Evolutionary conservation across 2,797 vertebrate genomes (phyloP), one percentile per base, ranked within the genome.

Genomic region (Acipenser transmontanus): DNA sequence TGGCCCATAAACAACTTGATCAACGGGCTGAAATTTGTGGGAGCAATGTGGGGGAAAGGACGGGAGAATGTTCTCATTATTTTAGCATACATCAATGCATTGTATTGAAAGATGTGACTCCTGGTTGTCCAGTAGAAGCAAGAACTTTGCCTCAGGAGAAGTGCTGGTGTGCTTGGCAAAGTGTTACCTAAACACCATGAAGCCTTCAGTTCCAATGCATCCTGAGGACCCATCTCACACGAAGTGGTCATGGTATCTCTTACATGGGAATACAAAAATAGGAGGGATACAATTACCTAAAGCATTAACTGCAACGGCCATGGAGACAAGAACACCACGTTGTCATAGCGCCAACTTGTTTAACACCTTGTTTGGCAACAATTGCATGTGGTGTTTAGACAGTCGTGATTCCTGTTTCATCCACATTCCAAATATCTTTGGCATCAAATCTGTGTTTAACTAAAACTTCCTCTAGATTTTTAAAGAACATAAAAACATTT

Each of bases 261-360:
- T 64, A 1, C 52, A 13, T 17, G 67, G 61, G 11, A 64, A 64
- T 9, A 64, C 48, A 17, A 69, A 59, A 6, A 7, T 20, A 8
- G 50, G 68, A 13, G 64, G 68, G 4, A 62, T 50, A 11, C 20
- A n/a, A 64, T 66, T 56, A 6, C 68, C 68, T 51, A 48, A 59
- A 8, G 64, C 68, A 61, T 62, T 66, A 4, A 52, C 57, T 47
- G 68, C 56, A 13, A 64, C 20, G 4, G 34, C 63, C 20, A 64
- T 59, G 50, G 62, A 56, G 61, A 63, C 12, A 4, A 68, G 62
- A n/a, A 54, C 1, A 14, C 61, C 66, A 12, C 50, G 54, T 47
- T 47, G 52, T 64, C 48, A 64, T 64, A 11, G 34, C 11, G 3
- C 17, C 54, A 49, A 64, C 14, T n/a, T 64, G 67, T 57, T 63